A percentile compares a stretch with the other conserved stretches of the same genome.
Evolutionary conservation across 2,888 invertebrate genomes (phyloP).

Genomic region (Acronicta alni): DNA sequence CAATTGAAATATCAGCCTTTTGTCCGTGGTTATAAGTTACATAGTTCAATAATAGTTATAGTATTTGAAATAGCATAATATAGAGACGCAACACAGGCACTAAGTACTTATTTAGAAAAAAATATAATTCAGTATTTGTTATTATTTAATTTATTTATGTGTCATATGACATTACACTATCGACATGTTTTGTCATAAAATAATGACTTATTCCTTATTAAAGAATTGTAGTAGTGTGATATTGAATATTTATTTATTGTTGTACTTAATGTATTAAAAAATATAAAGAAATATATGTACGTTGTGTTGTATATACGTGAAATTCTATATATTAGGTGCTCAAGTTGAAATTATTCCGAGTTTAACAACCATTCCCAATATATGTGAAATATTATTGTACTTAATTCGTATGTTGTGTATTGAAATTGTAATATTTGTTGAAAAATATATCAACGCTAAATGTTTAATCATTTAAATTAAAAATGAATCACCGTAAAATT

Average conservation of each 20-base stretch:
- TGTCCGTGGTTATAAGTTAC: constrained; percentile 38
- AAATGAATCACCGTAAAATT: background rate
- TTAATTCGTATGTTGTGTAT: constrained; percentile 35
- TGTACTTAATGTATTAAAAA: constrained; percentile 48
- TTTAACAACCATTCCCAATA: constrained; percentile 41
- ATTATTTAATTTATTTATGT: constrained; percentile 38
- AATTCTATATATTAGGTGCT: constrained; percentile 54
- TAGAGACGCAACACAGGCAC: constrained; percentile 39
- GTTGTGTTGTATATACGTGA: constrained; percentile 48
- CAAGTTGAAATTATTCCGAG: constrained; percentile 46
- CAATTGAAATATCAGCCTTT: too few species aligned
- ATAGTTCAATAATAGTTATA: constrained; percentile 33
- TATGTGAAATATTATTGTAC: constrained; percentile 22
- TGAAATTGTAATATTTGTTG: constrained; percentile 22
- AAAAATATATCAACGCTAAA: constrained; percentile 6
- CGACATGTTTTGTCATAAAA: constrained; percentile 19
- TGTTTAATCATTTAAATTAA: background rate
- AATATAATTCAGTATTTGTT: constrained; percentile 51
- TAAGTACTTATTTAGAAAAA: constrained; percentile 52
- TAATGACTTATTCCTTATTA: constrained; percentile 18
- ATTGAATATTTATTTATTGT: constrained; percentile 39
- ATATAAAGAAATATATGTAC: constrained; percentile 38
- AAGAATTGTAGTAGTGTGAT: constrained; percentile 41
- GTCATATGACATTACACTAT: constrained; percentile 18
- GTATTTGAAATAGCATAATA: constrained; percentile 24